phyloP scores from a whole-genome alignment of 2,113 vertebrate species.

The Grus americana region DNA sequence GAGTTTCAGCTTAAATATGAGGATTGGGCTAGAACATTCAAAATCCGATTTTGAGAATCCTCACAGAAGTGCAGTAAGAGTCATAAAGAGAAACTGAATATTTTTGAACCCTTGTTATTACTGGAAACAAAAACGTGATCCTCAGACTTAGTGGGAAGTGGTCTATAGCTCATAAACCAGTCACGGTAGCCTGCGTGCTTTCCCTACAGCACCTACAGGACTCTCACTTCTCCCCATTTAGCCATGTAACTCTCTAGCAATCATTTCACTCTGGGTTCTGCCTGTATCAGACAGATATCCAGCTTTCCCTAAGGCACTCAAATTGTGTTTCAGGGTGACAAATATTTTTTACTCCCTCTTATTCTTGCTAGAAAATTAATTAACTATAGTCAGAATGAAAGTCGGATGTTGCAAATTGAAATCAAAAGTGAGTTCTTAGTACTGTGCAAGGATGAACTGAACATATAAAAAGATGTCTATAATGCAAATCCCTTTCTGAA shows the following conservation, averaged over 20 bases:
- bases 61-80: neutral
- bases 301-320: neutral
- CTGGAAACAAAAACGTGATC: neutral
- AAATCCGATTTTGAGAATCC: neutral
- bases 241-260: neutral
- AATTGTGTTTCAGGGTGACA: neutral
- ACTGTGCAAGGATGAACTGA: neutral
- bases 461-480: neutral
- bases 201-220: neutral
- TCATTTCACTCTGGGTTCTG: neutral
- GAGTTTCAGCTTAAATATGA: neutral
- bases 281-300: neutral
- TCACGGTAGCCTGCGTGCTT: rapidly evolving
- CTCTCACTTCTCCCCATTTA: neutral
- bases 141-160: neutral
- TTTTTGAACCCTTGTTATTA: neutral
- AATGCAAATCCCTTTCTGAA: neutral
- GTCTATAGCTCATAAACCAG: neutral
- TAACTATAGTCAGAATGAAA: neutral
- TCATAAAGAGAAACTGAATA: neutral
- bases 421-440: neutral
- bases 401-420: neutral
- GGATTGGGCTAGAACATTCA: neutral
- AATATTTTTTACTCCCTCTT: neutral
- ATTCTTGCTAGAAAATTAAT: neutral